Conservation (phyloP, 1,140 invertebrate genomes). For the Harpegnathos saltator region DNA sequence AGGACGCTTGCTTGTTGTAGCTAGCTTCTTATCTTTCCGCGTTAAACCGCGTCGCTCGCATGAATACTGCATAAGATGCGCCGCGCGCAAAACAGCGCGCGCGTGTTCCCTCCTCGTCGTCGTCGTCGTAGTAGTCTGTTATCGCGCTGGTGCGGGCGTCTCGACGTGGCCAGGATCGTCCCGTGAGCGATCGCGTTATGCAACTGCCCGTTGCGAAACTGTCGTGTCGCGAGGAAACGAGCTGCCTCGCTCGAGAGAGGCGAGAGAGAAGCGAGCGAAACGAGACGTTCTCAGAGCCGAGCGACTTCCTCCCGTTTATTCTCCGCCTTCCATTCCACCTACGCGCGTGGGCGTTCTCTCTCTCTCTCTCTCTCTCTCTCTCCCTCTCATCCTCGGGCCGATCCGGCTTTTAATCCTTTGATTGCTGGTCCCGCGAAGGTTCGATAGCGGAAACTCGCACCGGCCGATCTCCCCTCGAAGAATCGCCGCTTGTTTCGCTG, state of each 20-base stretch:
- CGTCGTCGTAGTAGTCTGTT: not conserved
- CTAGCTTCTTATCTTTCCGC: conserved; percentile 35
- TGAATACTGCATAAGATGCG: conserved; percentile 55
- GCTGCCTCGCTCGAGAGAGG: conserved; percentile 24
- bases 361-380: too few relatives aligned
- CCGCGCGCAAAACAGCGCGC: conserved; percentile 7
- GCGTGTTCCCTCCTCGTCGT: not conserved
- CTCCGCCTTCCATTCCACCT: conserved; percentile 42
- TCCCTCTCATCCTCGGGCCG: conserved; percentile 27
- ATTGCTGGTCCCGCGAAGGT: conserved; percentile 41
- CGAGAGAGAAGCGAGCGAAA: conserved; percentile 13
- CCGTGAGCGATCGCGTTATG: conserved; percentile 23
- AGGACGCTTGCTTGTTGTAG: not conserved
- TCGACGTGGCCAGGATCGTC: conserved; percentile 32
- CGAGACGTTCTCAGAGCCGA: conserved; percentile 26
- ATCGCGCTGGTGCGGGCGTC: conserved; percentile 10
- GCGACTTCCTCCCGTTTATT: conserved; percentile 52
- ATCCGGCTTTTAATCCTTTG: conserved; percentile 32
- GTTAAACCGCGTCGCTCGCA: conserved; percentile 21
- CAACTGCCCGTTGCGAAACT: conserved; percentile 48
- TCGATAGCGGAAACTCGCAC: conserved; percentile 29
- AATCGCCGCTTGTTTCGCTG: conserved; percentile 30
- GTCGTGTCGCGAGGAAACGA: conserved; percentile 25
- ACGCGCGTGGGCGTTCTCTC: conserved; percentile 9
- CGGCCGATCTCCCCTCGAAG: conserved; percentile 32